Base-by-base conservation (phyloP, 2,797 vertebrate genomes). In the Echiichthys vipera region DNA sequence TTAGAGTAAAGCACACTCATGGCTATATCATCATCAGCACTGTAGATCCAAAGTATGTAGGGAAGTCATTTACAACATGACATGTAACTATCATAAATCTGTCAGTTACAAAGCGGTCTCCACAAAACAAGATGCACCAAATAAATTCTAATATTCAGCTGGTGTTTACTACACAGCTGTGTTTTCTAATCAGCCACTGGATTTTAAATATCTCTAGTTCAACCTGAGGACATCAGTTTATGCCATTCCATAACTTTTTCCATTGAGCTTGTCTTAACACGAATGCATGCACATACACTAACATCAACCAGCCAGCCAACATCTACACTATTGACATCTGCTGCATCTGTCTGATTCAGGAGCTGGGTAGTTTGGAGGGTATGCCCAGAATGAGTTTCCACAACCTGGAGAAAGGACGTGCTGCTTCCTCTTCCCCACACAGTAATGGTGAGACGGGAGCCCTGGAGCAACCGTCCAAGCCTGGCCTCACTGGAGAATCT, bases 281-380 rank as follows among this genome's bases (percentile, higher is more conserved):
- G 11, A 7, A 14, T 9, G 36, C 6, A 17, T 37, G 3, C 15
- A 22, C 50, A 3, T 2, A 27, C 12, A n/a, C 18, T 15, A 20
- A 4, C 14, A 14, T 13, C 0, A 37, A 11, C 7, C 32, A 55
- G 12, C 7, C 25, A 10, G 9, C 66, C 29, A 37, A 9, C 24
- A 8, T 27, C 17, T 45, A 14, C 50, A 49, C 13, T 30, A 14
- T 71, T 65, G 36, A 71, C 15, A 37, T 59, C 20, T 78, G 18
- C 18, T 51, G 13, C 53, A 24, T 75, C 63, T 91, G 25, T 82
- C 58, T 84, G 56, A 24, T 78, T 1, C 46, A 99, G 98, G 97
- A 99, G 75, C 82, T 94, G 61, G 94, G 94, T 80, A 86, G 46
- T 80, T 67, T 95, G 13, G 96, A 99, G 69, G 88, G 91, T 0